Evolutionary conservation across 2,797 vertebrate genomes (phyloP).

Genomic region (Lateolabrax maculatus): DNA sequence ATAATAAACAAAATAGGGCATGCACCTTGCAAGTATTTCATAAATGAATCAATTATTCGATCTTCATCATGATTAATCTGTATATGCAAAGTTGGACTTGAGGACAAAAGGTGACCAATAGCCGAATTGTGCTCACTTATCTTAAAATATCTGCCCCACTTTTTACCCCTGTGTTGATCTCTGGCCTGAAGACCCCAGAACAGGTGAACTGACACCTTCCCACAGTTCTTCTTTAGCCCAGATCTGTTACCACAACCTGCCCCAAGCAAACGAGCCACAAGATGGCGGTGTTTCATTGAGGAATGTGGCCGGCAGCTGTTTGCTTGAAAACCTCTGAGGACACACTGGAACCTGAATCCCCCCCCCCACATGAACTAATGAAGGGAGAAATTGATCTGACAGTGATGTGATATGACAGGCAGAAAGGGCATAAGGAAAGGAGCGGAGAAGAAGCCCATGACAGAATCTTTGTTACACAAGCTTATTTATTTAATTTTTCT

Average conservation of each 20-base stretch:
- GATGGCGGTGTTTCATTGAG: constrained; percentile 77
- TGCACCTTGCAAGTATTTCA: no score
- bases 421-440: constrained; percentile 5
- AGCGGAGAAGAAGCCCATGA: background rate
- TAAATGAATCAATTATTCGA: background rate
- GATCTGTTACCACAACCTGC: constrained; percentile 28
- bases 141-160: constrained; percentile 9
- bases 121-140: background rate
- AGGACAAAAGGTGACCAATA: background rate
- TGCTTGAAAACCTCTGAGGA: constrained; percentile 2
- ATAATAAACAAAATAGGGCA: background rate
- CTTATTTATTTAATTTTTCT: no score
- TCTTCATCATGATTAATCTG: background rate
- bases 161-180: background rate
- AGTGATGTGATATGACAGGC: constrained; percentile 44
- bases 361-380: constrained; percentile 33
- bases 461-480: background rate
- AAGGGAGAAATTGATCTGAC: constrained; percentile 38
- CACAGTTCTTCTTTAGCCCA: background rate
- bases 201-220: constrained; percentile 18
- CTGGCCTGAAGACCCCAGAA: constrained; percentile 12
- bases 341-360: constrained; percentile 33
- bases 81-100: background rate
- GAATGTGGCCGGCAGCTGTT: constrained; percentile 30
- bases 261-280: constrained; percentile 44